Percentiles rank a stretch among this genome's conserved stretches.
phyloP scores from a whole-genome alignment of 92 coral and sea anemone genomes.

The Anthopleura xanthogrammica region DNA sequence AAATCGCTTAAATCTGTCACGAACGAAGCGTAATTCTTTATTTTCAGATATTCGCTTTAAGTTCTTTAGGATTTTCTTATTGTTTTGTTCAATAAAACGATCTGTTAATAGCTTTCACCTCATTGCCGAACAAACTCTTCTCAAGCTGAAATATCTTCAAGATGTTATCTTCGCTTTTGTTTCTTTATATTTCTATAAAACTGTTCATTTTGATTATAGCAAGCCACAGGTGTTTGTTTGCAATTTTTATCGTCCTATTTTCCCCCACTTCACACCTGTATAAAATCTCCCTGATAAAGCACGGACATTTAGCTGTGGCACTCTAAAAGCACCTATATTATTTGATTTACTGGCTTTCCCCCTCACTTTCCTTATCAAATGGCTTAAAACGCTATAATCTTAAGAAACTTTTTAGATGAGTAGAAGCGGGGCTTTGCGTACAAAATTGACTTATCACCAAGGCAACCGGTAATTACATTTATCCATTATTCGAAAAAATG shows the following conservation, averaged over 20 bases:
- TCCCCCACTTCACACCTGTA: not conserved
- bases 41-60: no score
- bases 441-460: not conserved
- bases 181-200: slow-evolving; percentile 2
- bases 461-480: not conserved
- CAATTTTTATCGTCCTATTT: not conserved
- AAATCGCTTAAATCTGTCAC: not conserved
- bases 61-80: no score
- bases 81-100: not conserved
- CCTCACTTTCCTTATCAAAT: not conserved
- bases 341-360: not conserved
- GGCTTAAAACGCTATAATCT: not conserved
- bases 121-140: not conserved
- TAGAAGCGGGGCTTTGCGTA: not conserved
- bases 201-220: not conserved
- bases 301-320: not conserved
- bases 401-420: not conserved
- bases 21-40: no score
- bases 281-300: not conserved
- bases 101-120: not conserved
- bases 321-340: not conserved
- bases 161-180: not conserved
- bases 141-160: not conserved
- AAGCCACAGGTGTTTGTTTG: not conserved
- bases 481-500: not conserved